Evolutionary conservation across 2,113 vertebrate species (phyloP).

Genomic region (Paedocypris sp.): DNA sequence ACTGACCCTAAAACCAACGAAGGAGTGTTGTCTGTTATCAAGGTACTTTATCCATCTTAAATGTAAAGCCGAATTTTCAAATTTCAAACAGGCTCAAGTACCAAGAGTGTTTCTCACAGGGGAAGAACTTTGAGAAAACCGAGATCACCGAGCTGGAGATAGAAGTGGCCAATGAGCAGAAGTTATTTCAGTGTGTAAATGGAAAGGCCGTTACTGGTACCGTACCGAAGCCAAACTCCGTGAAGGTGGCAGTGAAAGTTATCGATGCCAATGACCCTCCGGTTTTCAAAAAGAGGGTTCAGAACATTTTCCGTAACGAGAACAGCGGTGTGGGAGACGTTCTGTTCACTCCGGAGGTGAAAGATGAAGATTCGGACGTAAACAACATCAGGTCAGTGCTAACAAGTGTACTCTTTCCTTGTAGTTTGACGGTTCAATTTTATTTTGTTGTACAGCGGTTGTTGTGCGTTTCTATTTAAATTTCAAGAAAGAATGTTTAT

Average conservation of each 20-base stretch:
- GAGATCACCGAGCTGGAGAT: slow-evolving; percentile 36
- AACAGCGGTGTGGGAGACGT: slow-evolving; percentile 49
- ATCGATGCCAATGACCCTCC: slow-evolving; percentile 55
- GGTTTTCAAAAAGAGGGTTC: slow-evolving; percentile 30
- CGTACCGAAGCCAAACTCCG: neutral
- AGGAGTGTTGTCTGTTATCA: slow-evolving; percentile 61
- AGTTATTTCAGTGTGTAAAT: slow-evolving; percentile 44
- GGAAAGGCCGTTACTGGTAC: neutral
- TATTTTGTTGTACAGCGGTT: too few relatives aligned
- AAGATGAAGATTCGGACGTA: slow-evolving; percentile 41
- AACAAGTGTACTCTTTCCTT: too few relatives aligned
- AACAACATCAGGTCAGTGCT: slow-evolving; percentile 46
- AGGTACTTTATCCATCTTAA: too few relatives aligned
- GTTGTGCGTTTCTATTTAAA: too few relatives aligned
- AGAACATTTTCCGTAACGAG: slow-evolving; percentile 36
- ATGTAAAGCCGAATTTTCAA: neutral
- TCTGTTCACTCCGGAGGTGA: slow-evolving; percentile 46
- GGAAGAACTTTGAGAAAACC: slow-evolving; percentile 47
- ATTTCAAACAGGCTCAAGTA: neutral
- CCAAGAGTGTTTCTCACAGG: slow-evolving; percentile 45
- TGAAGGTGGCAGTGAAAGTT: slow-evolving; percentile 43
- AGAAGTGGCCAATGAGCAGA: slow-evolving; percentile 58
- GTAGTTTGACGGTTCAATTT: too few relatives aligned
- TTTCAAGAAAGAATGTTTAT: too few relatives aligned
- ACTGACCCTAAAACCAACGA: slow-evolving; percentile 68